Evolutionary conservation across 2,113 vertebrate genomes (phyloP).

Genomic region (Lanius collurio): DNA sequence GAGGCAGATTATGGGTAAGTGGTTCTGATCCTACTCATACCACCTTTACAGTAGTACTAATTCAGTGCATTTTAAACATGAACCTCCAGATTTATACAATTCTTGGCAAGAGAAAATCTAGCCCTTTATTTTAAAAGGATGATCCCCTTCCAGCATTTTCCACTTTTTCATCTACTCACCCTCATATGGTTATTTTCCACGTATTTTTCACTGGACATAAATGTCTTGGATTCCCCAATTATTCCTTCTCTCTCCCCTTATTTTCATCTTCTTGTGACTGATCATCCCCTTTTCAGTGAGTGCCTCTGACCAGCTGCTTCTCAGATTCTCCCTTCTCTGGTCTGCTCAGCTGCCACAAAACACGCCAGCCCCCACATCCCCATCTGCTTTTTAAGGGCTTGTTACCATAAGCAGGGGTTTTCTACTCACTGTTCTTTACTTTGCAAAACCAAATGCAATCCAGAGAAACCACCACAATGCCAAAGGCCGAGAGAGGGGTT

Average conservation of each 20-base stretch:
- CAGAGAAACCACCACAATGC: not conserved
- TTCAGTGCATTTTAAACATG: not conserved
- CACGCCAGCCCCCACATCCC: conserved; percentile 9
- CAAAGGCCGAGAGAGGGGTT: not conserved
- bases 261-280: conserved; percentile 10
- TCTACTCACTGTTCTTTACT: not conserved
- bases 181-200: not conserved
- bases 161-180: not conserved
- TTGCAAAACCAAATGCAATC: not conserved
- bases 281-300: not conserved
- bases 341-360: conserved; percentile 34
- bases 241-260: not conserved
- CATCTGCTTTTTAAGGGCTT: conserved; percentile 50
- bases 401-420: not conserved
- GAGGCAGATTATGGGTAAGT: not conserved
- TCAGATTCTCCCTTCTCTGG: conserved; percentile 39
- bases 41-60: not conserved
- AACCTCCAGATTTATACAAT: not conserved
- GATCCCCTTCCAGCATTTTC: not conserved
- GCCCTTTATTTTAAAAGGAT: not conserved
- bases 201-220: not conserved
- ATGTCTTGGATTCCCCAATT: not conserved
- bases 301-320: conserved; percentile 57
- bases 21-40: not conserved
- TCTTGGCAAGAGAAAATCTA: not conserved